Base-by-base conservation (phyloP, 1,140 invertebrate genomes). In the Prorops nasuta region DNA sequence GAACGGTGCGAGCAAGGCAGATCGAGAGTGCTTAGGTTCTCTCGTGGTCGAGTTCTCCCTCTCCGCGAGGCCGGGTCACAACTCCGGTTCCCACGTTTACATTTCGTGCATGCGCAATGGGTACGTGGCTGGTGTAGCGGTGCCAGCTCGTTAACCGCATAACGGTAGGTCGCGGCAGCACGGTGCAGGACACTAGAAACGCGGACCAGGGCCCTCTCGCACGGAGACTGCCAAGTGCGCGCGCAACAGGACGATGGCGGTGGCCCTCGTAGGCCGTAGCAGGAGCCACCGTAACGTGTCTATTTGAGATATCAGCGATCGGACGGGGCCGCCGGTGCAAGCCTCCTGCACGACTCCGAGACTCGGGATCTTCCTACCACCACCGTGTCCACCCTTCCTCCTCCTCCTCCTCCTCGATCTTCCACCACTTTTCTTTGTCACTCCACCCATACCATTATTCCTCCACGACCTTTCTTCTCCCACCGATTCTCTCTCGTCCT, bases 61-160 rank as follows among this genome's bases (percentile, higher is more conserved):
- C 51, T 46, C 22, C 24, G 16, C n/a, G n/a, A n/a, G n/a, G n/a
- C 15, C 16, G 22, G 57, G 34, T 52, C 38, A 68, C 72, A 73
- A 75, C 76, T 77, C 75, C 74, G 74, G 74, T 77, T 76, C 75
- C 75, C 75, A 77, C 75, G 75, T 77, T 76, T 74, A 76, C 72
- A 77, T 77, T 76, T 77, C 74, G 72, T 74, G 74, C 75, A 77
- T 77, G 74, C 72, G 74, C 74, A 74, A 76, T 74, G 67, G 69
- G 64, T 60, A 57, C 24, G 51, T 58, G 51, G 55, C 43, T 53
- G 51, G 50, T 63, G 60, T 61, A 64, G 69, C 65, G 62, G 66
- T 71, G 71, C 69, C 69, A 71, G 72, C 74, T 77, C 72, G 75
- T 77, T 77, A 77, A 75, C 70, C 70, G 66, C 55, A 71, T 77